These are phyloP conservation scores for Drosophila seclusa DNA, from an alignment of 2,888 invertebrate genomes.

Conservation along the genomic window DNA sequence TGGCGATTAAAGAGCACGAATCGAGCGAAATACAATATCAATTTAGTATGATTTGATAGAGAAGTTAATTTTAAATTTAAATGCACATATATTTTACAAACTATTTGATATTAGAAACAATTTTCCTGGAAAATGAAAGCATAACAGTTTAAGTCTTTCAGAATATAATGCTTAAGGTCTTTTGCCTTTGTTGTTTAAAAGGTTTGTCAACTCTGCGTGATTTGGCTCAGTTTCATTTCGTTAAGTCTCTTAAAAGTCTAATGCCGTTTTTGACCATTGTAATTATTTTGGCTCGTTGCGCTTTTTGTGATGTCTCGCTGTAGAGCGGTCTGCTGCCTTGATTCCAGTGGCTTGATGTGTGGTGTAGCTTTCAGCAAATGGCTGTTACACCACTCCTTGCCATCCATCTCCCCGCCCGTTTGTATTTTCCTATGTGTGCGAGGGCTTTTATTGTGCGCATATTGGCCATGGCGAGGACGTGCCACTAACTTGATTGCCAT, in stretches of 20 bases:
- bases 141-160: background rate
- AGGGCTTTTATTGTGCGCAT: constrained; percentile 55
- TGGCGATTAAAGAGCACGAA: background rate
- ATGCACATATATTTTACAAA: background rate
- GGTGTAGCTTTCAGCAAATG: constrained; percentile 62
- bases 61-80: background rate
- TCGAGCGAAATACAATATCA: background rate
- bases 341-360: constrained; percentile 14
- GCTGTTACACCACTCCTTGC: constrained; percentile 10
- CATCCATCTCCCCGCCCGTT: background rate
- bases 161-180: constrained; percentile 2
- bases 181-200: constrained; percentile 28
- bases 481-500: constrained; percentile 80
- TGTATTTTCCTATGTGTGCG: constrained; percentile 26
- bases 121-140: background rate
- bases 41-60: background rate
- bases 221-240: constrained; percentile 54
- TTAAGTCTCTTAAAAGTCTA: constrained; percentile 30
- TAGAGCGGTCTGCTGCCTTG: constrained; percentile 13
- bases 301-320: constrained; percentile 40
- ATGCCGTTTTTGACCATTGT: constrained; percentile 42
- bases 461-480: constrained; percentile 70
- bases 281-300: constrained; percentile 63
- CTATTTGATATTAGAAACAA: background rate
- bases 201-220: constrained; percentile 43